Base-by-base conservation (phyloP, 2,888 invertebrate genomes). In the Mongoloraphidia duomilia region DNA sequence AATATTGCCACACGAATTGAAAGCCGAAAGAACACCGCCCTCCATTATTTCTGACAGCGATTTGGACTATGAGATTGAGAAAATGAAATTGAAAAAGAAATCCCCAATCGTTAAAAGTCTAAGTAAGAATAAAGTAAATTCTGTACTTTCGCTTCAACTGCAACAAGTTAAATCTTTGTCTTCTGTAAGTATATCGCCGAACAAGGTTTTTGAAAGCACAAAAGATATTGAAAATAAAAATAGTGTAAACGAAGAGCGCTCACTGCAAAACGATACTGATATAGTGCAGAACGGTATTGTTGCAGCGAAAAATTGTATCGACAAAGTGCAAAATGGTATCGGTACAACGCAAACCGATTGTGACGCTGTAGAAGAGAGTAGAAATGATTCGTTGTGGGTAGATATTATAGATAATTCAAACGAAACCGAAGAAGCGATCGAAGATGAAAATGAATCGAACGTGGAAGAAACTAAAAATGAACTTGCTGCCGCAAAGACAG, bases 31-130 rank as follows among this genome's bases (percentile, higher is more conserved):
- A 33, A 76, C 78, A 43, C 73, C 75, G 41, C 76, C 79, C 26
- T 64, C 76, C 45, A 69, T 77, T 53, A 68, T 77, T 53, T 78
- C 79, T 46, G 79, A 80, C 65, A 77, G 80, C 60, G 80, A 81
- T 63, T 67, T 82, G 54, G 82, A 83, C 63, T 64, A 79, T 50
- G 80, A 83, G 67, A 78, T 82, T 58, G 76, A 78, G 57, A 78
- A 76, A 57, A 73, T 76, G 51, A 76, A 70, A 54, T 68, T 68
- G 47, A 26, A 26, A 26, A 76, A 74, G 67, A 76, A 74, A 61
- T 71, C 71, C 17, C 55, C 70, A 55, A 69, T 67, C 49, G 71
- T 67, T 57, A 71, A 71, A 48, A 52, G 40, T 41, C 55, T 53
- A 62, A 64, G 56, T 61, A 65, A 58, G 56, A 58, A 51, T 45